These are phyloP conservation scores for Ethmia dodecea DNA, from an alignment of 2,888 invertebrate species.

Conservation along the genomic window DNA sequence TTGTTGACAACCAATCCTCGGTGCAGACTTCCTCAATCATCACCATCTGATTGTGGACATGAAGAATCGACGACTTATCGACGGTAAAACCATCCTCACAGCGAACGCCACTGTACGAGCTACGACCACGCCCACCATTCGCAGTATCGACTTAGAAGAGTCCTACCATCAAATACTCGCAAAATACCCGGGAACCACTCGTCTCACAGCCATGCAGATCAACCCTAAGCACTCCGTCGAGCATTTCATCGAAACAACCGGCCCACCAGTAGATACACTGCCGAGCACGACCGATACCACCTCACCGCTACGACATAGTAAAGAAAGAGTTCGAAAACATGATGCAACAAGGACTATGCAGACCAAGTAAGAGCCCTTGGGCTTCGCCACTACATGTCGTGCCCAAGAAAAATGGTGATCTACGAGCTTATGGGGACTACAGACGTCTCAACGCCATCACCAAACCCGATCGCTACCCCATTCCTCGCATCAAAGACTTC, in stretches of 20 bases:
- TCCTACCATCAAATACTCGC: slow-evolving; percentile 1
- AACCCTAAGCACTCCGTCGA: not conserved
- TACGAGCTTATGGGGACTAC: too few species aligned
- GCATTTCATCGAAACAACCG: slow-evolving; percentile 6
- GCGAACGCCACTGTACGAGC: not conserved
- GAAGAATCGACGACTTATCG: not conserved
- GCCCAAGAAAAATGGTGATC: too few species aligned
- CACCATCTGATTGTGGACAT: too few species aligned
- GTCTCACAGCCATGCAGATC: not conserved
- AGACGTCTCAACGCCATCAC: too few species aligned
- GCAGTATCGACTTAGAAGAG: not conserved
- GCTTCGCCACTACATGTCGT: too few species aligned
- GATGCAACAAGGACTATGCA: slow-evolving; percentile 5
- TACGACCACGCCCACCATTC: not conserved
- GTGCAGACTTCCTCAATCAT: too few species aligned
- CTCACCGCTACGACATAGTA: slow-evolving; percentile 4
- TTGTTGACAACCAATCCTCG: too few species aligned
- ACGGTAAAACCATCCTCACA: not conserved
- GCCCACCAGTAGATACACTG: slow-evolving; percentile 1
- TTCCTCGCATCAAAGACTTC: too few species aligned
- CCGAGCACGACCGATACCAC: slow-evolving; percentile 9
- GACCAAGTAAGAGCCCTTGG: slow-evolving; percentile 7
- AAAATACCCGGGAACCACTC: slow-evolving; percentile 1
- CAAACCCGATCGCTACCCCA: too few species aligned
- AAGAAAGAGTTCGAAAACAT: slow-evolving; percentile 8